Percentiles rank a stretch among this genome's conserved stretches.
These are phyloP conservation scores for Marasmarcha lunaedactyla DNA, from an alignment of 2,888 invertebrate genomes.

Conservation along the genomic window DNA sequence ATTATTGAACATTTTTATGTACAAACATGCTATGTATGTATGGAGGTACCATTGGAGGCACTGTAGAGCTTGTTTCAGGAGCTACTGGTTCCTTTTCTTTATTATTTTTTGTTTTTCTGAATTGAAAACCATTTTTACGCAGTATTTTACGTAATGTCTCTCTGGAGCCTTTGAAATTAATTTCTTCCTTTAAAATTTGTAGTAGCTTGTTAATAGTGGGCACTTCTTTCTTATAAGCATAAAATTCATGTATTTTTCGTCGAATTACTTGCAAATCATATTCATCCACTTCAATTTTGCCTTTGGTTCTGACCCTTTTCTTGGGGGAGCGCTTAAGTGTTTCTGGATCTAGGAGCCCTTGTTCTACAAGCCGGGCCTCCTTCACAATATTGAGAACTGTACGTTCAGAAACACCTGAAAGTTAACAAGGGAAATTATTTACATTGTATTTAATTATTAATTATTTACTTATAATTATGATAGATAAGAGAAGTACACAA, in stretches of 20 bases:
- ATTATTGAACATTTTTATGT: slow-evolving; percentile 52
- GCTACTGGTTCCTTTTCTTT: slow-evolving; percentile 48
- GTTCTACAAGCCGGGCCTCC: slow-evolving; percentile 56
- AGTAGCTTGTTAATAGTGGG: slow-evolving; percentile 57
- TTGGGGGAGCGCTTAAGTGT: slow-evolving; percentile 51
- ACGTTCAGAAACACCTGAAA: slow-evolving; percentile 55
- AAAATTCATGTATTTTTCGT: slow-evolving; percentile 59
- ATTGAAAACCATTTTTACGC: slow-evolving; percentile 58
- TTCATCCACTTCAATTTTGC: slow-evolving; percentile 58
- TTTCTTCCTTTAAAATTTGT: slow-evolving; percentile 56
- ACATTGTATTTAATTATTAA: too few relatives aligned
- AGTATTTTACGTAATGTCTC: slow-evolving; percentile 55
- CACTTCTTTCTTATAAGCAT: slow-evolving; percentile 58
- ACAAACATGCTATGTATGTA: slow-evolving; percentile 58
- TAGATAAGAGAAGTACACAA: too few relatives aligned
- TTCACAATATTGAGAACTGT: slow-evolving; percentile 57
- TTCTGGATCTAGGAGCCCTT: slow-evolving; percentile 55
- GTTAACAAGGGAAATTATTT: too few relatives aligned
- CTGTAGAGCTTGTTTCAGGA: slow-evolving; percentile 35
- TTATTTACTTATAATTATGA: too few relatives aligned
- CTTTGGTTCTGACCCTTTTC: slow-evolving; percentile 53
- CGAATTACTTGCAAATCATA: slow-evolving; percentile 56
- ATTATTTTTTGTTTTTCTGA: slow-evolving; percentile 55
- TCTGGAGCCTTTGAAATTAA: slow-evolving; percentile 56
- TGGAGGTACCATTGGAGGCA: slow-evolving; percentile 50